Conservation (phyloP, 2,113 vertebrate species). For the Mustelus asterias region DNA sequence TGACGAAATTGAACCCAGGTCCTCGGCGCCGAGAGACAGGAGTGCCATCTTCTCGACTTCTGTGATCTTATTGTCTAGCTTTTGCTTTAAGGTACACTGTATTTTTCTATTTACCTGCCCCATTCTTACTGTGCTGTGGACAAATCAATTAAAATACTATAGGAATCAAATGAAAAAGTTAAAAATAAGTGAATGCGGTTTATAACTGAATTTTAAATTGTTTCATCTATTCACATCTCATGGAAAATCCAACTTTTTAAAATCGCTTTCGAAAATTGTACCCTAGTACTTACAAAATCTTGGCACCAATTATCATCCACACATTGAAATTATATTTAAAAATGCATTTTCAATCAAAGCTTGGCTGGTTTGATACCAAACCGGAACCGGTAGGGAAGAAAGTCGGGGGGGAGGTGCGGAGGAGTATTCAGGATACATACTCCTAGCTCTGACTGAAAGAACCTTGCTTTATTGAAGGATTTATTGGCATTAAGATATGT, state of each 20-base stretch:
- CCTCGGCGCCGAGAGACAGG: no score
- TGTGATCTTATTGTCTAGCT: not conserved
- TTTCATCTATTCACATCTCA: not conserved
- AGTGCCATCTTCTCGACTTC: no score
- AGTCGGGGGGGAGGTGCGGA: no score
- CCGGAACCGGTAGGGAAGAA: no score
- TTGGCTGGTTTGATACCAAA: not conserved
- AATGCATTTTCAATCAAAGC: not conserved
- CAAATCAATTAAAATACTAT: not conserved
- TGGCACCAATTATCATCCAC: not conserved
- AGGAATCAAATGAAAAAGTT: no score
- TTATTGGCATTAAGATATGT: not conserved
- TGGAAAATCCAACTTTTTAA: no score
- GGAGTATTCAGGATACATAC: not conserved
- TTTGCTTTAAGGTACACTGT: not conserved
- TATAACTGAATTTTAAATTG: not conserved
- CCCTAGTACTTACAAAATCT: not conserved
- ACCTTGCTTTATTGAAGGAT: not conserved
- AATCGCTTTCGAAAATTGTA: not conserved
- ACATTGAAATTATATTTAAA: no score
- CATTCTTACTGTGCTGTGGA: not conserved
- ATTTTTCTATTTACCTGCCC: not conserved
- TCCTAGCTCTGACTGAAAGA: not conserved
- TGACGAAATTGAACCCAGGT: no score
- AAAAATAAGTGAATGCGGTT: no score